A percentile compares a stretch with the other conserved stretches of the same genome.
Evolutionary conservation across 1,140 invertebrate species (phyloP).

Genomic region (Nixonia krombeini): DNA sequence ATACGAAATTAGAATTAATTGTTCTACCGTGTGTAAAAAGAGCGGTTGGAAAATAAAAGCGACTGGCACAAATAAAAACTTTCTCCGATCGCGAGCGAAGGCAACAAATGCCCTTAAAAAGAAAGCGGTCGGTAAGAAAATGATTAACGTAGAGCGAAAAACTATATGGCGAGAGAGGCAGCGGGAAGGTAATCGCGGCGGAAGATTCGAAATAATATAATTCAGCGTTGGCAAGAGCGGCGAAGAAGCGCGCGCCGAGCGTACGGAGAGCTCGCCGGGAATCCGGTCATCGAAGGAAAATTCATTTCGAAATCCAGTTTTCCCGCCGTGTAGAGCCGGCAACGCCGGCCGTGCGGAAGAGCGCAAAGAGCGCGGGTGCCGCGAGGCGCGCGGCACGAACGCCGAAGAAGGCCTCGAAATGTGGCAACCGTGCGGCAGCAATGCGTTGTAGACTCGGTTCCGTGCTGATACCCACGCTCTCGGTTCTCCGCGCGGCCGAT

Average conservation of each 20-base stretch:
- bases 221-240: conserved; percentile 38
- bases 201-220: conserved; percentile 40
- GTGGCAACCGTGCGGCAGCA: conserved; percentile 64
- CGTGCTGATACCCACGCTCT: conserved; percentile 72
- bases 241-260: conserved; percentile 21
- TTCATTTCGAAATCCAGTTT: conserved; percentile 69
- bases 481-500: conserved; percentile 55
- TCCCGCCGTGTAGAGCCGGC: conserved; percentile 63
- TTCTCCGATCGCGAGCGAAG: no score
- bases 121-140: no score
- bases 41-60: no score
- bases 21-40: no score
- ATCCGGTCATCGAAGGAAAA: conserved; percentile 56
- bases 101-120: no score
- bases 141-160: no score
- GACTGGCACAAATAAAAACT: no score
- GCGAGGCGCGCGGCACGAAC: conserved; percentile 23
- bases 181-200: no score
- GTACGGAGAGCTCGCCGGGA: conserved; percentile 39
- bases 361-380: conserved; percentile 26
- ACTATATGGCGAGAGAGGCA: not conserved
- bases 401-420: conserved; percentile 62
- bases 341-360: conserved; percentile 50
- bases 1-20: no score
- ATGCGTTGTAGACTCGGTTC: conserved; percentile 69